These are phyloP conservation scores for Uropsilus gracilis DNA, from an alignment of 2,113 vertebrate genomes.

Conservation along the genomic window DNA sequence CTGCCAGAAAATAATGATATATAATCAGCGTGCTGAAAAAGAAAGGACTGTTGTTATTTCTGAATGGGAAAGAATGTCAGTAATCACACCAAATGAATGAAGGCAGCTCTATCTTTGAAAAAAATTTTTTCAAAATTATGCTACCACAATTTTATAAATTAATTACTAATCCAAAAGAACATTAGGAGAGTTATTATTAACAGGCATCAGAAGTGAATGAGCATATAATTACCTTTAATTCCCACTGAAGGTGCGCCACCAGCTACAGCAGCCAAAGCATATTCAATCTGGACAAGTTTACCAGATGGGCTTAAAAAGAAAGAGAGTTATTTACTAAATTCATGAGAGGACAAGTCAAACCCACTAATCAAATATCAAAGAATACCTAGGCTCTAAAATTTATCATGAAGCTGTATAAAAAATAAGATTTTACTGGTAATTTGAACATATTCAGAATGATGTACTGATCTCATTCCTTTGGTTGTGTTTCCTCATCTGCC, in stretches of 20 bases:
- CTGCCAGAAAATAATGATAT: not conserved
- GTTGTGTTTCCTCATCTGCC: not conserved
- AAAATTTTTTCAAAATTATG: not conserved
- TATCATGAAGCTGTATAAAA: not conserved
- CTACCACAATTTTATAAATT: not conserved
- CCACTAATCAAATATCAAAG: not conserved
- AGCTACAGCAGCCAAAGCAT: conserved; percentile 98
- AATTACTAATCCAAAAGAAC: not conserved
- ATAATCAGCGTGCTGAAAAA: not conserved
- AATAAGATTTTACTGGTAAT: not conserved
- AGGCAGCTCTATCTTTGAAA: not conserved
- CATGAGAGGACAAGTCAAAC: conserved; percentile 5
- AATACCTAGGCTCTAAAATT: not conserved
- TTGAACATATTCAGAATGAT: not conserved
- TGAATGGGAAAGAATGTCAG: not conserved
- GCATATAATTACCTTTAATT: conserved; percentile 94
- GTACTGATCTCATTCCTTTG: not conserved
- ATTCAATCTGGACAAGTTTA: conserved; percentile 99
- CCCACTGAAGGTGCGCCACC: conserved; percentile 98
- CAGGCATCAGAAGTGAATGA: conserved; percentile 12
- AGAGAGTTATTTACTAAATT: conserved; percentile 8
- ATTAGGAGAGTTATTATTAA: conserved; percentile 1
- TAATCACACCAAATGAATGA: conserved; percentile 24
- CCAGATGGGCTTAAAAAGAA: conserved; percentile 93
- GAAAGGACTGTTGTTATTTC: conserved; percentile 13